A percentile compares a stretch with the other conserved stretches of the same genome.
Evolutionary conservation across 2,113 vertebrate species (phyloP).

Genomic region (Clupea harengus): DNA sequence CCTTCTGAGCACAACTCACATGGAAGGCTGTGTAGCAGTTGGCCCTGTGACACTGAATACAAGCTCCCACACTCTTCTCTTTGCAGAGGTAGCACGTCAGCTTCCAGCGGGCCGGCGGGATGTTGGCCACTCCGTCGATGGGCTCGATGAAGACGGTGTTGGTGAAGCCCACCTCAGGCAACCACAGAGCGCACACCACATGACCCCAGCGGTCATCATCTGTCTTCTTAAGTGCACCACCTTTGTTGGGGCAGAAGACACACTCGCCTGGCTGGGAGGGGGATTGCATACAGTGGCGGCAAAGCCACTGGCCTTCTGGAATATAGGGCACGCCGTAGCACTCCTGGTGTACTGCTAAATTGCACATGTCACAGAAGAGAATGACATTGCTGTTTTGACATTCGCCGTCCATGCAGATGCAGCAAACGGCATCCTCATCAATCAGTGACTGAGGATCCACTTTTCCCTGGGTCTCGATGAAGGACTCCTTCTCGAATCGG

Average conservation of each 20-base stretch:
- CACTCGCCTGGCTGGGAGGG: slow-evolving; percentile 85
- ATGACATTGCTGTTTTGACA: slow-evolving; percentile 97
- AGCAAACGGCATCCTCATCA: slow-evolving; percentile 98
- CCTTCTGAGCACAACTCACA: slow-evolving; percentile 94
- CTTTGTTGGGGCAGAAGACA: slow-evolving; percentile 95
- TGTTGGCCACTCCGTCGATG: slow-evolving; percentile 94
- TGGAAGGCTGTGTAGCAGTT: slow-evolving; percentile 98
- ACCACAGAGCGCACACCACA: slow-evolving; percentile 96
- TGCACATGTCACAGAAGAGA: slow-evolving; percentile 96
- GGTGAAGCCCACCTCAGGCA: slow-evolving; percentile 97
- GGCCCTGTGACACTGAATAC: slow-evolving; percentile 96
- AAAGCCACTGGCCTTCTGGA: slow-evolving; percentile 97
- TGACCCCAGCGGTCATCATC: slow-evolving; percentile 98
- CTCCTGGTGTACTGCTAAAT: slow-evolving; percentile 97
- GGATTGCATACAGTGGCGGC: slow-evolving; percentile 91
- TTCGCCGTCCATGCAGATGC: slow-evolving; percentile 98
- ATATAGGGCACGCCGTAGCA: slow-evolving; percentile 98
- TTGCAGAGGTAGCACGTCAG: slow-evolving; percentile 98
- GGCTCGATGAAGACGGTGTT: slow-evolving; percentile 98
- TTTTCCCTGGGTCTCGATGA: slow-evolving; percentile 85
- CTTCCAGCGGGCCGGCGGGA: slow-evolving; percentile 96
- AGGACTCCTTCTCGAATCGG: slow-evolving; percentile 95
- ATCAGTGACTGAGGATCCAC: slow-evolving; percentile 83
- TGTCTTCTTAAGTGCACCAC: slow-evolving; percentile 96
- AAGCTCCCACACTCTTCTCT: slow-evolving; percentile 91